Base-by-base conservation (phyloP, 2,888 invertebrate genomes). In the Drosophila mimica region DNA sequence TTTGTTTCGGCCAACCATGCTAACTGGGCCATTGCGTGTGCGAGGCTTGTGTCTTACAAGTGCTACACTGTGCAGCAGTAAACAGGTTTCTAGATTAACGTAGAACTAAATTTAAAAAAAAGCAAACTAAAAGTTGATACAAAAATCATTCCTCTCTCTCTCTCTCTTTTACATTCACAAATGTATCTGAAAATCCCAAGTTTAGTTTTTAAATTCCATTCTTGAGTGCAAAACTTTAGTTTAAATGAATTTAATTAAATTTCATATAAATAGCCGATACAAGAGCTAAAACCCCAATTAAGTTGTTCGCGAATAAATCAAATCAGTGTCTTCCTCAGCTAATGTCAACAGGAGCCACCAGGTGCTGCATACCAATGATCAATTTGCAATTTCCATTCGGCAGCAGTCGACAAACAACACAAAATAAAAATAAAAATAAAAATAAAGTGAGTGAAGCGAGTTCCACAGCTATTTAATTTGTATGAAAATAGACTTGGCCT, bases 401-500 rank as follows among this genome's bases (percentile, higher is more conserved):
- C 31, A 64, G 58, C 56, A 56, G 38, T 48, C 56, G 48, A 70
- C 52, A 58, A 62, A 38, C 33, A 46, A n/a, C 13, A 34, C 48
- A 61, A 57, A 60, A 46, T 33, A 20, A 49, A 17, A 57, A 38
- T 38, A 48, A 61, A 57, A 60, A 46, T 33, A 20, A 49, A 17
- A 57, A 38, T 38, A 48, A 36, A 28, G 34, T 36, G 33, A 57
- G 61, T 60, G 61, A 76, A 76, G 72, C 76, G 68, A 74, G 80
- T 76, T 76, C 71, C 40, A 28, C 28, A 60, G 69, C 58, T 70
- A 79, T 79, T 89, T 82, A 81, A 81, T 90, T 81, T 83, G 72
- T 87, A 75, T 79, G 74, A 83, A 81, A 83, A 81, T 81, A 83
- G 72, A 70, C 76, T 66, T 57, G 61, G 75, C 48, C 52, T 28